A percentile compares a stretch with the other conserved stretches of the same genome.
phyloP scores from a whole-genome alignment of 2,888 invertebrate genomes.

The Trypoxylon attenuatum region DNA sequence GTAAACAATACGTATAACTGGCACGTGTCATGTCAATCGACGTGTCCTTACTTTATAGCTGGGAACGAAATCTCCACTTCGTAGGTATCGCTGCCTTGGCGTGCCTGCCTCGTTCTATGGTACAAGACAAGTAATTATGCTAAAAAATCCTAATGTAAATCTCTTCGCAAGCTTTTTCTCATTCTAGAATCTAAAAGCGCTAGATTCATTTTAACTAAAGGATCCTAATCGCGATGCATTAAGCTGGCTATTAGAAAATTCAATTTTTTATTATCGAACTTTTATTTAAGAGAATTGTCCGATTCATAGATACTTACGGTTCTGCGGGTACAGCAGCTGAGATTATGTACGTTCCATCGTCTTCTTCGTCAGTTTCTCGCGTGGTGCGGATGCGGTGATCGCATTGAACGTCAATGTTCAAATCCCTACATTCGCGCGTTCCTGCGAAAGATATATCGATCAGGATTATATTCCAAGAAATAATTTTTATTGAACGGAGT shows the following conservation, averaged over 20 bases:
- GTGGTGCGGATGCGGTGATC: slow-evolving; percentile 81
- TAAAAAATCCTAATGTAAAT: no score
- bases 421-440: slow-evolving; percentile 90
- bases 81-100: slow-evolving; percentile 93
- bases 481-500: no score
- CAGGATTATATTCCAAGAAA: no score
- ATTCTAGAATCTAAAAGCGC: no score
- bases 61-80: slow-evolving; percentile 94
- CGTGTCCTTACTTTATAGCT: slow-evolving; percentile 87
- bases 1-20: slow-evolving; percentile 38
- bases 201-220: no score
- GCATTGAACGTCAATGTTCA: slow-evolving; percentile 93
- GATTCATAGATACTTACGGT: slow-evolving; percentile 80
- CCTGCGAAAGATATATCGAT: slow-evolving; percentile 69
- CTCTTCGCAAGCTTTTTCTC: no score
- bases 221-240: no score
- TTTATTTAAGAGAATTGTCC: no score
- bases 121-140: slow-evolving; percentile 73
- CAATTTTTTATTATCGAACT: no score
- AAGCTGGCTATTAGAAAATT: no score
- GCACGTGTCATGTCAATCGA: slow-evolving; percentile 45
- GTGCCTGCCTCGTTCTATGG: slow-evolving; percentile 88
- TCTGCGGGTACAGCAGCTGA: slow-evolving; percentile 89
- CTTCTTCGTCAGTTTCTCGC: slow-evolving; percentile 77
- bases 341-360: slow-evolving; percentile 88